These are phyloP conservation scores for Gallinago undulata DNA, from an alignment of 2,113 vertebrate genomes.

Conservation along the genomic window DNA sequence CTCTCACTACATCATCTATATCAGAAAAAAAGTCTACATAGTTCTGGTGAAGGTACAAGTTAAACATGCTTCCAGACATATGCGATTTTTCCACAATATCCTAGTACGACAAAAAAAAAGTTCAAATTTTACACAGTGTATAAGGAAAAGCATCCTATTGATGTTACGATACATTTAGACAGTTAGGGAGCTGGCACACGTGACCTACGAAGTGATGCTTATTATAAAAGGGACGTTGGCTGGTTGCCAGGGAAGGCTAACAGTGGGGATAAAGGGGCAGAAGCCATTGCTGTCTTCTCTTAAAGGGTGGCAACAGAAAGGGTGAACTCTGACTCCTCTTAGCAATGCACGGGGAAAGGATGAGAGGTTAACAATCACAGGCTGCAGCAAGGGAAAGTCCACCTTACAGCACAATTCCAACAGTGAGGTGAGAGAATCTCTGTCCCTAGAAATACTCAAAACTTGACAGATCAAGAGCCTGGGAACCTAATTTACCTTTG, in stretches of 20 bases:
- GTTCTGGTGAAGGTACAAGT: constrained; percentile 97
- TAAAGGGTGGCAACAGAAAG: not conserved
- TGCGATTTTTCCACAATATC: constrained; percentile 89
- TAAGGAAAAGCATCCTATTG: not conserved
- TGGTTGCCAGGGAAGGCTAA: not conserved
- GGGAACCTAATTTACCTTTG: not conserved
- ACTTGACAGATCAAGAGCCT: not conserved
- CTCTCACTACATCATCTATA: constrained; percentile 85
- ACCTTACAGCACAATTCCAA: not conserved
- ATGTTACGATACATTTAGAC: not conserved
- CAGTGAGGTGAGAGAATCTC: not conserved
- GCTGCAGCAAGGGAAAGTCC: not conserved
- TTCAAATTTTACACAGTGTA: not conserved
- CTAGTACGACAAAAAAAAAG: constrained; percentile 63
- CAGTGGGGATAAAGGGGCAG: not conserved
- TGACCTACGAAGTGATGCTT: fast-evolving
- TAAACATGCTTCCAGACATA: constrained; percentile 90
- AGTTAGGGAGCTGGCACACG: not conserved
- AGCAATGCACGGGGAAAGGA: not conserved
- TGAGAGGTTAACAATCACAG: not conserved
- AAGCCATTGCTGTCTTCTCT: not conserved
- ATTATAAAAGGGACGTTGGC: not conserved
- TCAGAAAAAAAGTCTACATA: constrained; percentile 91
- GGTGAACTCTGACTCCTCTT: not conserved
- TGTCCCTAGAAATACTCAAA: not conserved